phyloP scores from a whole-genome alignment of 1,140 invertebrate species.

The Drosophila persimilis region DNA sequence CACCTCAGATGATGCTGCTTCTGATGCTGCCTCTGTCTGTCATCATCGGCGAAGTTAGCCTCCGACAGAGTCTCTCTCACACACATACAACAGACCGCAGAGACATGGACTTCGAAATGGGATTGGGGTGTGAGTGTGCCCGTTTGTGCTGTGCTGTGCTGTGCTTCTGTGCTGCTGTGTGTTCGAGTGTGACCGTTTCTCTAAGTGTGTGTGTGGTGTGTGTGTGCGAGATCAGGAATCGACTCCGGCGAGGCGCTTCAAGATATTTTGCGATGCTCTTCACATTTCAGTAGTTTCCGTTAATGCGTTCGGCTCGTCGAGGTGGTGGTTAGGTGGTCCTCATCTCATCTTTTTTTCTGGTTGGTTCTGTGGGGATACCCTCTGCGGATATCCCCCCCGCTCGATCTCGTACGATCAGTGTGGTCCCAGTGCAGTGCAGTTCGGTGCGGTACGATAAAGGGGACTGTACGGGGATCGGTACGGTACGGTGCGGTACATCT shows the following conservation, averaged over 20 bases:
- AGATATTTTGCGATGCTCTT: constrained; percentile 72
- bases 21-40: constrained; percentile 10
- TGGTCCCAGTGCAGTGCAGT: too few relatives aligned
- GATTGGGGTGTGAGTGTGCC: constrained; percentile 2
- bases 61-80: constrained; percentile 41
- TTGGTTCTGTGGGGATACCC: constrained; percentile 24
- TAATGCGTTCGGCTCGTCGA: constrained; percentile 76
- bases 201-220: constrained; percentile 14
- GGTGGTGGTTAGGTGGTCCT: constrained; percentile 22
- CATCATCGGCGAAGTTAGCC: constrained; percentile 52
- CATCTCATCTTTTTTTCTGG: constrained; percentile 28
- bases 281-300: constrained; percentile 80
- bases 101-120: constrained; percentile 41
- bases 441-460: too few relatives aligned
- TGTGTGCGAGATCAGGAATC: constrained; percentile 58
- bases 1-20: constrained; percentile 19
- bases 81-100: constrained; percentile 6
- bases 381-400: too few relatives aligned
- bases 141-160: constrained; percentile 13
- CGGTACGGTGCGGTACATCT: too few relatives aligned
- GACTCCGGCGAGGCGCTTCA: constrained; percentile 61
- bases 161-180: constrained; percentile 14
- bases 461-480: too few relatives aligned
- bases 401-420: too few relatives aligned
- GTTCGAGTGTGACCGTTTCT: constrained; percentile 1